These are phyloP conservation scores for Heliconius nattereri DNA, from an alignment of 1,140 invertebrate genomes.

Conservation along the genomic window DNA sequence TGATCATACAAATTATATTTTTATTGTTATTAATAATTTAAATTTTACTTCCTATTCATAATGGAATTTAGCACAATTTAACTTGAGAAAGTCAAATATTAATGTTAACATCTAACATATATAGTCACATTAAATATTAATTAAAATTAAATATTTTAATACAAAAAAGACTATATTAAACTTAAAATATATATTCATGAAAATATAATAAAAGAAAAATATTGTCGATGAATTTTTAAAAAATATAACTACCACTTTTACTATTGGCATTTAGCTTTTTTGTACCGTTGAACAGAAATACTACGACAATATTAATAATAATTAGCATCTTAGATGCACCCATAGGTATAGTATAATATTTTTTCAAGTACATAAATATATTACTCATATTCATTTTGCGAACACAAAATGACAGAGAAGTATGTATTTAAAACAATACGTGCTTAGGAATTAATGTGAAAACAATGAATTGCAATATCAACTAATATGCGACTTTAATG, in stretches of 20 bases:
- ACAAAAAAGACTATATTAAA: neutral
- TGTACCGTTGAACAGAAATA: too few relatives aligned
- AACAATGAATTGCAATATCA: neutral
- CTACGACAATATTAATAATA: neutral
- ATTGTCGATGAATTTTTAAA: neutral
- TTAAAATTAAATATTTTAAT: neutral
- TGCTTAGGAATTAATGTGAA: neutral
- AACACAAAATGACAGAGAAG: constrained; percentile 28
- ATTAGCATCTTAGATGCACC: constrained; percentile 6
- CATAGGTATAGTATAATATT: neutral
- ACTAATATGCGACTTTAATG: neutral
- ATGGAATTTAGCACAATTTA: constrained; percentile 1
- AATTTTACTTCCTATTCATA: neutral
- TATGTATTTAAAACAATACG: constrained; percentile 5
- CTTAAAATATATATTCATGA: neutral
- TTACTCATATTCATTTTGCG: constrained; percentile 21
- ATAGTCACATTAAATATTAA: constrained; percentile 1
- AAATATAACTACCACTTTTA: too few relatives aligned
- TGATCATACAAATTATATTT: neutral
- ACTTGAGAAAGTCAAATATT: constrained; percentile 3
- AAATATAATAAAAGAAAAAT: neutral
- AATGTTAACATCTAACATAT: neutral
- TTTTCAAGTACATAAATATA: constrained; percentile 6
- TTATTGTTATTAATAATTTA: neutral
- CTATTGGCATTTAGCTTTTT: too few relatives aligned